A percentile compares a stretch with the other conserved stretches of the same genome.
Evolutionary conservation across 2,888 invertebrate genomes (phyloP).

Genomic region (Euplexia lucipara): DNA sequence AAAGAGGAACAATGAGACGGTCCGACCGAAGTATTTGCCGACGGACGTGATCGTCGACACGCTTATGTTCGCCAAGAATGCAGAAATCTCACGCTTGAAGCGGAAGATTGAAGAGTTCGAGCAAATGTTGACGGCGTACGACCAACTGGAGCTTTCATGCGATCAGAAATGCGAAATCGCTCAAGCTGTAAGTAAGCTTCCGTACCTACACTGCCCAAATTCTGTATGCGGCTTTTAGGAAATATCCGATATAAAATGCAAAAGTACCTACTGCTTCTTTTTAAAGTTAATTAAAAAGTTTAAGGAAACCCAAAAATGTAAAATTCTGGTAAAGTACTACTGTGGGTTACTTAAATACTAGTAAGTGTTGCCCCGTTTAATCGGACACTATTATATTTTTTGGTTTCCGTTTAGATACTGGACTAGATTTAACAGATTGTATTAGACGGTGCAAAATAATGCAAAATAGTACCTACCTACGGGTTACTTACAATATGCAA

Average conservation of each 20-base stretch:
- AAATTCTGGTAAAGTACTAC: not conserved
- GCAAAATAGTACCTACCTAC: no score
- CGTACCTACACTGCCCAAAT: not conserved
- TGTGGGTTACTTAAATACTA: no score
- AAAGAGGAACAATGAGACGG: conserved; percentile 83
- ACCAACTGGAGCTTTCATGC: conserved; percentile 83
- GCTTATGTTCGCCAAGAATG: conserved; percentile 86
- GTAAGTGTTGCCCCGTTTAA: not conserved
- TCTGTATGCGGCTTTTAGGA: not conserved
- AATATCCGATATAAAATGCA: no score
- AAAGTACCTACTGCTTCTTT: not conserved
- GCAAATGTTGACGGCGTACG: conserved; percentile 83
- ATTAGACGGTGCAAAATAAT: not conserved
- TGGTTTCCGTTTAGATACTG: not conserved
- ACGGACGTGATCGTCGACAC: conserved; percentile 86
- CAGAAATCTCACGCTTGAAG: conserved; percentile 86
- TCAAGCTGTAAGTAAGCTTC: conserved; percentile 77
- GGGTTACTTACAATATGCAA: no score
- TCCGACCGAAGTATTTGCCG: conserved; percentile 83
- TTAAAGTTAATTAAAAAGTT: not conserved
- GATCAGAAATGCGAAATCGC: conserved; percentile 86
- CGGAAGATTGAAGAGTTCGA: conserved; percentile 87
- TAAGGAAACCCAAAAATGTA: not conserved
- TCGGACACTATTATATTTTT: not conserved
- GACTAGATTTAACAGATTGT: not conserved